Base-by-base conservation (phyloP, 2,888 invertebrate species). In the Temnothorax rugatulus region DNA sequence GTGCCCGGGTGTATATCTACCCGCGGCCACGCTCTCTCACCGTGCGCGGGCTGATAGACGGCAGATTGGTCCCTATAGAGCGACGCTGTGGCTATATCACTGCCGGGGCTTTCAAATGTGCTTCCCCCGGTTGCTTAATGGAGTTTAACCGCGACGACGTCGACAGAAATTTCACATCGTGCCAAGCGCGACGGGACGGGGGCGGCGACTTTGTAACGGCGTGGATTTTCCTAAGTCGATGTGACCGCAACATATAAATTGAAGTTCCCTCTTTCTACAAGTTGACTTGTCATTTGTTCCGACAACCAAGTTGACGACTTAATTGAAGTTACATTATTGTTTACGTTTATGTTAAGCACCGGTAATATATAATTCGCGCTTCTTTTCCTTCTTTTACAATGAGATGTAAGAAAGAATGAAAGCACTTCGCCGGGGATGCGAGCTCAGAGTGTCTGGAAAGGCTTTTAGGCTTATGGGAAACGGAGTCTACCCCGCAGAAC, bases 101-200 rank as follows among this genome's bases (percentile, higher is more conserved):
- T 66, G 41, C 41, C 9, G 59, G n/a, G n/a, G 73, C 79, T 61
- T 73, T 71, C 73, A 81, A 59, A 81, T 73, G 73, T 47, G 59
- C 71, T 79, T 38, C 18, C 34, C 18, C 47, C 38, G 73, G 25
- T 38, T 47, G 79, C 79, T 81, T 81, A 81, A 81, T 81, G 59
- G 73, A 81, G 79, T 81, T 73, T 50, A 47, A 81, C 73, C 79
- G 25, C 79, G 21, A 79, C 71, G 44, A 69, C 29, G 79, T 47
- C 66, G 76, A 47, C 34, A 59, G 73, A 71, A 73, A 73, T 69
- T 69, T 54, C 29, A n/a, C 54, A 47, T 54, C 77, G 41, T 66
- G 77, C 29, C 34, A 44, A 15, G 29, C 4, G 11, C 41, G 34
- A 34, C 7, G 29, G 29, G 29, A 11, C 18, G n/a, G 21, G 25